Conservation (phyloP, 2,797 vertebrate species). For the Percopsis omiscomaycus region DNA sequence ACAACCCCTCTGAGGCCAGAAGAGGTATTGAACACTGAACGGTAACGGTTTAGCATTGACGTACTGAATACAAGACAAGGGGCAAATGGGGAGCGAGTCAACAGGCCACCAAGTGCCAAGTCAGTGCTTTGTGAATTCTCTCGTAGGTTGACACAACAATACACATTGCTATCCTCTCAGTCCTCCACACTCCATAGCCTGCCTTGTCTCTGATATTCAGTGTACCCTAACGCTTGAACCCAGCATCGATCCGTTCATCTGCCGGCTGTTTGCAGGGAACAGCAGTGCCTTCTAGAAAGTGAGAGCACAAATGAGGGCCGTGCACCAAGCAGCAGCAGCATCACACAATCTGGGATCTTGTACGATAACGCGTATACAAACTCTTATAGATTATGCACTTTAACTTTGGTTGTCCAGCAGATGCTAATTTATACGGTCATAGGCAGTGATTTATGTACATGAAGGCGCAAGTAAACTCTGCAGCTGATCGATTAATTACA, state of each 20-base stretch:
- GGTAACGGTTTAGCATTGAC: constrained; percentile 1
- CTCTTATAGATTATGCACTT: too few species aligned
- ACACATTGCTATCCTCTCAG: neutral
- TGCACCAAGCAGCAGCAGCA: too few species aligned
- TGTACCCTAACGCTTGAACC: constrained; percentile 47
- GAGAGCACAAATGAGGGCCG: neutral
- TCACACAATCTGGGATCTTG: neutral
- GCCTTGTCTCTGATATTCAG: constrained; percentile 24
- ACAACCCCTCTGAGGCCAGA: constrained; percentile 35
- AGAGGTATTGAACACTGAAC: constrained; percentile 54
- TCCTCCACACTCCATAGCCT: constrained; percentile 10
- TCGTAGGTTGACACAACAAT: constrained; percentile 3
- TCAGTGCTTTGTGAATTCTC: neutral
- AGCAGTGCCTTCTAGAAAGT: neutral
- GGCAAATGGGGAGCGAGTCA: constrained; percentile 18
- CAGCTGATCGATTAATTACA: neutral
- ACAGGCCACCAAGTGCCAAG: neutral
- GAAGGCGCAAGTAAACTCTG: neutral
- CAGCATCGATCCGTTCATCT: constrained; percentile 33
- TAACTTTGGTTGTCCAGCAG: too few species aligned
- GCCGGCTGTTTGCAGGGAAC: neutral
- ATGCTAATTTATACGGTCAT: neutral
- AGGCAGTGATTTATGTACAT: neutral
- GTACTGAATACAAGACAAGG: constrained; percentile 13
- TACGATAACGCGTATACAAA: too few species aligned